Evolutionary conservation across 2,113 vertebrate species (phyloP), one percentile per base, ranked within the genome.

Genomic region (Cavia aperea): DNA sequence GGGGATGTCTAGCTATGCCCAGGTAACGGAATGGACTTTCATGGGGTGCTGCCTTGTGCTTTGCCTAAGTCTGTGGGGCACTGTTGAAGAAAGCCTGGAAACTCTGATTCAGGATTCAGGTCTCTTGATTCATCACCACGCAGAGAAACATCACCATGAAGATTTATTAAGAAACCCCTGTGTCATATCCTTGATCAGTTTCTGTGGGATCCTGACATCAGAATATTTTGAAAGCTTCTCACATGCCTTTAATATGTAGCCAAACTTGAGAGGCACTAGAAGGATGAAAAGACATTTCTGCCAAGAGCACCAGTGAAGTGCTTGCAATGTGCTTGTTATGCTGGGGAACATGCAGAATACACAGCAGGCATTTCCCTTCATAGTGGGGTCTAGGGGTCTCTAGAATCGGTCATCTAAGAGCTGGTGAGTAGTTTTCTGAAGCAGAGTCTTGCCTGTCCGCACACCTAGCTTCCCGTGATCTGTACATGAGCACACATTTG

Each of bases 351-450:
- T 66, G 62, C 12, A 79, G 58, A 65, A 77, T 56, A 81, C 72
- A 65, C 7, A 1, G 7, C 15, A 58, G 5, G 3, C 7, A 16
- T 49, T 66, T 33, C 29, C 77, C 10, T 43, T 78, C 11, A 31
- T 46, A 56, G 18, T 13, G 13, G 26, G 24, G 12, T 58, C 56
- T 29, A 15, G 0, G 0, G 36, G 36, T 5, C 36, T 4, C 29
- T 36, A 46, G 39, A 13, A 43, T 43, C 2, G 0, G 33, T n/a
- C 14, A n/a, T 4, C 10, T 31, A 16, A 65, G 10, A 49, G 14
- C 23, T 77, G 90, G 46, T 63, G 81, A 73, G 21, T 68, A 21
- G 7, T n/a, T 70, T 75, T 93, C 60, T n/a, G 65, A 73, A 79
- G 68, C 43, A 89, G 33, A 89, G 68, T 84, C 58, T 49, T 46